phyloP scores from a whole-genome alignment of 2,888 invertebrate species.

The Neoscelio sp. region DNA sequence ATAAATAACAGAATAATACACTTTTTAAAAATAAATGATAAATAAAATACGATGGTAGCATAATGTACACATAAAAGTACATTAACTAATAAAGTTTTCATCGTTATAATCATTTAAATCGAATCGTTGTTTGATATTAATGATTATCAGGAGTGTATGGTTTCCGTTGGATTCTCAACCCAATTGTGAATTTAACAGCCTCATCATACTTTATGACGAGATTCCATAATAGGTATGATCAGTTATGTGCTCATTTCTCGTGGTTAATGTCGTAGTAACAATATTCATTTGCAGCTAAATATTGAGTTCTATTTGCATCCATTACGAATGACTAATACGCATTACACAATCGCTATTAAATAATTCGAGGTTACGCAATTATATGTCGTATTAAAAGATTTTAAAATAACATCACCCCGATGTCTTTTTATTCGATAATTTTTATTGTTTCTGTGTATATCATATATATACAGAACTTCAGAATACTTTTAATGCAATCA shows the following conservation, averaged over 20 bases:
- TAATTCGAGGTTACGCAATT: too few species aligned
- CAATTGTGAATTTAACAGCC: conserved; percentile 36
- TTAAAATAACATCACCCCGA: too few species aligned
- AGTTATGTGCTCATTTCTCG: conserved; percentile 32
- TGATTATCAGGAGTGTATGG: conserved; percentile 21
- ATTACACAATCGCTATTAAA: conserved; percentile 5
- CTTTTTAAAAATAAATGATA: too few species aligned
- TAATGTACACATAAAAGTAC: conserved; percentile 1
- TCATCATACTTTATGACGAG: conserved; percentile 40
- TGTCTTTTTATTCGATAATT: too few species aligned
- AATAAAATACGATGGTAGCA: neutral
- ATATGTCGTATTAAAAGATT: too few species aligned
- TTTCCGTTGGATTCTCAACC: conserved; percentile 3
- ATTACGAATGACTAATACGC: conserved; percentile 19
- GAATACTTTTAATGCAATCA: too few species aligned
- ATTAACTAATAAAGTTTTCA: conserved; percentile 2
- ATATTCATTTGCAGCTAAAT: conserved; percentile 36
- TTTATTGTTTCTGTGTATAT: too few species aligned
- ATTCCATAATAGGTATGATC: conserved; percentile 34
- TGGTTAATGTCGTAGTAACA: conserved; percentile 23
- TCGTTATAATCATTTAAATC: conserved; percentile 12
- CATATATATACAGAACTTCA: too few species aligned
- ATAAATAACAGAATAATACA: too few species aligned
- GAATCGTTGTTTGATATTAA: conserved; percentile 12
- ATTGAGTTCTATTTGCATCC: conserved; percentile 18